Evolutionary conservation across 2,888 invertebrate genomes (phyloP), one percentile per base, ranked within the genome.

Genomic region (Leucoma salicis): DNA sequence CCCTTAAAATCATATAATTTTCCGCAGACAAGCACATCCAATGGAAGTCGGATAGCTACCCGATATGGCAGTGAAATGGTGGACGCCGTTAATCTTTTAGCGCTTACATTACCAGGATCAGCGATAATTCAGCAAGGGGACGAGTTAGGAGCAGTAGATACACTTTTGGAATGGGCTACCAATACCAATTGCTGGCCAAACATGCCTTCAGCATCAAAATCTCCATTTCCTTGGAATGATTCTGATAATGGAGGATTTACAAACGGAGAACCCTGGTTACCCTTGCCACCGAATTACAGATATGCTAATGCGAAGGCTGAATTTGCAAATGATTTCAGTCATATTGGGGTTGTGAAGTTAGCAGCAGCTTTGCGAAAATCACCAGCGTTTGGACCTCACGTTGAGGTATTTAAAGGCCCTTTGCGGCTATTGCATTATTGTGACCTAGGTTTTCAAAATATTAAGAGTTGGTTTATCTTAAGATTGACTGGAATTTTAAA

Each of bases 91-190:
- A 94, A 94, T 72, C 92, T 95, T 57, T 77, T 97, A 34, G 85
- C 92, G 2, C 80, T 95, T 27, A 82, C 93, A 0, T 78, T 97
- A 14, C 95, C 96, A 0, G 96, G 96, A 14, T 92, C 94, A 0
- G 90, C 93, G 0, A 87, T 96, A 15, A 93, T 94, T 14, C 96
- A 96, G 69, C 95, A 96, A 73, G 96, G 95, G 8, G 95, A 95
- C 56, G 95, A 95, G 63, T 90, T 95, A 1, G 95, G 94, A 1
- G 70, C 74, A 0, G 79, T 81, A 0, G 88, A 88, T 42, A 72
- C 93, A 84, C 92, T 92, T 88, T 67, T 91, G 57, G 66, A 78
- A 63, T 73, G 87, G 92, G 62, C 76, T 49, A 45, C 78, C 53
- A 78, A 32, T 53, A 88, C 45, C 74, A 90, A 63, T 74, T 91